Conservation (phyloP, 2,888 invertebrate genomes). For the Lycaena phlaeas region DNA sequence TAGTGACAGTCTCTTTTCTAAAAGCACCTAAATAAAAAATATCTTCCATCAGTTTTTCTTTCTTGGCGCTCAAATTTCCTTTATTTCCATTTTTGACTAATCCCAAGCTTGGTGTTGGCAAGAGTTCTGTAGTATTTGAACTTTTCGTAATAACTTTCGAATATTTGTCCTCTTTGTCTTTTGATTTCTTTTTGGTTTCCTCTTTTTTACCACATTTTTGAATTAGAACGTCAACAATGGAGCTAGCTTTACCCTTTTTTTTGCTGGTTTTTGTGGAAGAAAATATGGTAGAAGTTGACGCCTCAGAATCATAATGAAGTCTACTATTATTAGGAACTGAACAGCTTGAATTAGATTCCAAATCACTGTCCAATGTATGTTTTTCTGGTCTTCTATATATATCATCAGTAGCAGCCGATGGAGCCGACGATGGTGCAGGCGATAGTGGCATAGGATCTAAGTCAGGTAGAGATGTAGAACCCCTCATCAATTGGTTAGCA, state of each 20-base stretch:
- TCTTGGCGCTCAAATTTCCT: conserved; percentile 50
- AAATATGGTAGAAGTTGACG: conserved; percentile 77
- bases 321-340: conserved; percentile 58
- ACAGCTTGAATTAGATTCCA: conserved; percentile 79
- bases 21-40: conserved; percentile 76
- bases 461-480: conserved; percentile 84
- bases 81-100: conserved; percentile 50
- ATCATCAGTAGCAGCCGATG: conserved; percentile 75
- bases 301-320: conserved; percentile 78
- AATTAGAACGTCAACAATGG: conserved; percentile 78
- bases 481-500: conserved; percentile 66
- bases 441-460: conserved; percentile 82
- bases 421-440: conserved; percentile 76
- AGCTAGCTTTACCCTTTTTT: conserved; percentile 54
- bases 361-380: conserved; percentile 74
- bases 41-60: conserved; percentile 69
- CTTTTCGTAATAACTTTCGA: conserved; percentile 73
- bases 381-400: conserved; percentile 59
- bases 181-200: conserved; percentile 65
- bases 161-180: conserved; percentile 67
- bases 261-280: conserved; percentile 63
- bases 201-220: conserved; percentile 77
- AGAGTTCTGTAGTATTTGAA: conserved; percentile 65
- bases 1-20: conserved; percentile 78
- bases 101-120: conserved; percentile 77